Evolutionary conservation across 1,140 invertebrate species (phyloP).

Genomic region (Formica selysi): DNA sequence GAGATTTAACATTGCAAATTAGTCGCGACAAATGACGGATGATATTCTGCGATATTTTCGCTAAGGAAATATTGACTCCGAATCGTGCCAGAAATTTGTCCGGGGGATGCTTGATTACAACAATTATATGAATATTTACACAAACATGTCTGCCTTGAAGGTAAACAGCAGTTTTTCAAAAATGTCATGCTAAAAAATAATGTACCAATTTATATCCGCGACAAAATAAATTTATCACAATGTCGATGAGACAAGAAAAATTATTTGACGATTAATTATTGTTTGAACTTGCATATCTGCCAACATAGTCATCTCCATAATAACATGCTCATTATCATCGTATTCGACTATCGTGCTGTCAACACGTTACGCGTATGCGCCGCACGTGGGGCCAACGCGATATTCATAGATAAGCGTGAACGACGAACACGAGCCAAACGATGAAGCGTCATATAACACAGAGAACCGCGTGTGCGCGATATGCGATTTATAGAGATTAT

Average conservation of each 20-base stretch:
- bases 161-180: background rate
- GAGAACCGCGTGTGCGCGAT: background rate
- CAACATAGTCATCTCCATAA: constrained; percentile 1
- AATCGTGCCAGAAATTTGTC: constrained; percentile 1
- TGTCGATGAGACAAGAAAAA: background rate
- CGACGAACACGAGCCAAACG: constrained; percentile 35
- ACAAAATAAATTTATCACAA: background rate
- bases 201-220: background rate
- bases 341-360: constrained; percentile 27
- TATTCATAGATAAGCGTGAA: constrained; percentile 44
- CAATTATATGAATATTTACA: background rate
- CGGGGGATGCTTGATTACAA: background rate
- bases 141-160: background rate
- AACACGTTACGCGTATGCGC: constrained; percentile 7
- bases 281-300: background rate
- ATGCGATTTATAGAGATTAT: constrained; percentile 44
- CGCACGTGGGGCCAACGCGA: constrained; percentile 47
- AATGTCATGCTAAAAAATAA: background rate
- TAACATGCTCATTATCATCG: constrained; percentile 20
- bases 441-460: constrained; percentile 16
- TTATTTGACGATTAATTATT: constrained; percentile 21
- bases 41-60: constrained; percentile 4
- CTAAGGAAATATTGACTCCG: constrained; percentile 18
- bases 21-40: constrained; percentile 26
- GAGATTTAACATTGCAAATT: constrained; percentile 2